phyloP scores from a whole-genome alignment of 2,888 invertebrate genomes.

The Leucoptera coffeella region DNA sequence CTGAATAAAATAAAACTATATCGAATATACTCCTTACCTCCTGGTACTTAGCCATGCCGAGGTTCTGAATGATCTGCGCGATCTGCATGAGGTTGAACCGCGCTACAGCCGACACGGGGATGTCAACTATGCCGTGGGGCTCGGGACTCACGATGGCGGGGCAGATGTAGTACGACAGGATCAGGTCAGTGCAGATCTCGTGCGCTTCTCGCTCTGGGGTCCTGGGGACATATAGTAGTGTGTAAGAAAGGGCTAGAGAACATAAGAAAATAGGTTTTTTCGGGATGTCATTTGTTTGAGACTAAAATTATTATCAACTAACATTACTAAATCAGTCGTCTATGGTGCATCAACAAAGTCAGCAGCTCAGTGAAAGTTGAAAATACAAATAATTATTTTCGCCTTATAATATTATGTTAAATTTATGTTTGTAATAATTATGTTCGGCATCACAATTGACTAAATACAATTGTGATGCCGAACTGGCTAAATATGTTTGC shows the following conservation, averaged over 20 bases:
- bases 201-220: constrained; percentile 41
- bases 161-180: constrained; percentile 90
- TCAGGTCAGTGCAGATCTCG: constrained; percentile 84
- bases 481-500: too few species aligned
- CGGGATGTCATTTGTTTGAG: too few species aligned
- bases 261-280: neutral
- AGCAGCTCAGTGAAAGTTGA: too few species aligned
- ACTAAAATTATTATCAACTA: too few species aligned
- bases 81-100: constrained; percentile 86
- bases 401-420: too few species aligned
- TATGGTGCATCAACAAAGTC: too few species aligned
- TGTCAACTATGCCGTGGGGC: constrained; percentile 88
- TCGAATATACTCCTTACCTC: constrained; percentile 37
- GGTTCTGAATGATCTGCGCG: constrained; percentile 87
- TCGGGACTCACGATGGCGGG: constrained; percentile 96
- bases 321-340: too few species aligned
- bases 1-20: neutral
- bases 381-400: too few species aligned
- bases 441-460: too few species aligned
- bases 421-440: too few species aligned
- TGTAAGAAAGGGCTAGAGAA: neutral
- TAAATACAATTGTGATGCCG: too few species aligned
- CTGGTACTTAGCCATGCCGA: constrained; percentile 81
- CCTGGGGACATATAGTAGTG: constrained; percentile 11
- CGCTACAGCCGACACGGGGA: constrained; percentile 85